Evolutionary conservation across 2,113 vertebrate genomes (phyloP), one percentile per base, ranked within the genome.

Genomic region (Anarhynchus alexandrinus): DNA sequence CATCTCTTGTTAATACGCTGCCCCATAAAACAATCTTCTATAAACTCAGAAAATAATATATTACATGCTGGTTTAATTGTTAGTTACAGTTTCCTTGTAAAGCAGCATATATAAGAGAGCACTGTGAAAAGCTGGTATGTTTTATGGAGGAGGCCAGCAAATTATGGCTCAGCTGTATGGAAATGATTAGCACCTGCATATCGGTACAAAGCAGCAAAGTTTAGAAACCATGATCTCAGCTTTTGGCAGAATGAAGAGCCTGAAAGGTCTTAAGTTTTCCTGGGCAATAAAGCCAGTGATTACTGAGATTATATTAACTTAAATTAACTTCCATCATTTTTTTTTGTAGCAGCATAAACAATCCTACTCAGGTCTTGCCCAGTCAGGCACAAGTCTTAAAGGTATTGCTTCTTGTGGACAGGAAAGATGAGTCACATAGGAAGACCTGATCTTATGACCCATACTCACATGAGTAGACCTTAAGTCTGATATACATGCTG

Each of bases 171-270:
- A 38, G 78, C 87, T 86, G 74, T 9, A 65, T 76, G 92, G 93
- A 62, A 96, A 57, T 88, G 79, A 94, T 97, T 95, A 96, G 91
- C 96, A 95, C 93, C 94, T 94, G 94, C 34, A 0, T 52, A 79
- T 40, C 10, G 1, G 40, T 40, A 72, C 67, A 91, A 84, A 93
- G 74, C 93, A 86, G 78, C 64, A 72, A 61, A 93, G n/a, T 61
- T 86, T 57, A 85, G 96, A 91, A 92, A 86, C 55, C 84, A 90
- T 86, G 91, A 96, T 61, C 94, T 96, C 94, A 96, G 88, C 88
- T 82, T 80, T 92, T 94, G 94, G 91, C 93, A 40, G 3, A 78
- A 45, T 0, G 1, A 85, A 69, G 54, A 85, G 40, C 43, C 71
- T 82, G 78, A 92, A 82, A 76, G 29, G 65, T 73, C 66, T 66